A percentile compares a stretch with the other conserved stretches of the same genome.
phyloP scores from a whole-genome alignment of 2,797 vertebrate genomes.

The Cossypha dichroa region DNA sequence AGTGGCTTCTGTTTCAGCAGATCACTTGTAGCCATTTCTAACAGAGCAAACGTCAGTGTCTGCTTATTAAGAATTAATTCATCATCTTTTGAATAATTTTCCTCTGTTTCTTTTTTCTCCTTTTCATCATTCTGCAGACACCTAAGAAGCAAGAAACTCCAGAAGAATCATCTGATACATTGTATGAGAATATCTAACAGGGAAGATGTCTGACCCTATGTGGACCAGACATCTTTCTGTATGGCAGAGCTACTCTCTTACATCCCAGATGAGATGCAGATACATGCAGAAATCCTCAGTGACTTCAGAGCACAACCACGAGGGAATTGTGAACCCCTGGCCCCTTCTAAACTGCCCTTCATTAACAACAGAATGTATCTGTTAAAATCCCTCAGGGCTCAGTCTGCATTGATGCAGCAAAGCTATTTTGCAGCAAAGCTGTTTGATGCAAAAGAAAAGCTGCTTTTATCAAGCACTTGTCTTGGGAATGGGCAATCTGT shows the following conservation, averaged over 20 bases:
- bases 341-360: conserved; percentile 42
- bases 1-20: conserved; percentile 4
- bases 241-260: not conserved
- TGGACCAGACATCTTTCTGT: not conserved
- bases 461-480: conserved; percentile 12
- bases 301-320: not conserved
- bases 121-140: conserved; percentile 52
- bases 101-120: conserved; percentile 27
- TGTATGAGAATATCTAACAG: conserved; percentile 77
- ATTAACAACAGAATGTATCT: conserved; percentile 38
- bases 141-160: not conserved
- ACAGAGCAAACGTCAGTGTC: conserved; percentile 7
- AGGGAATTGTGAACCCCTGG: not conserved
- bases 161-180: conserved; percentile 29
- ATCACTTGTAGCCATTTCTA: conserved; percentile 42
- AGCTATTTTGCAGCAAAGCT: conserved; percentile 11
- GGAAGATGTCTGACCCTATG: not conserved
- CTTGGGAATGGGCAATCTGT: not conserved
- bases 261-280: not conserved
- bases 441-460: conserved; percentile 25
- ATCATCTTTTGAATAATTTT: conserved; percentile 45
- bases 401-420: not conserved
- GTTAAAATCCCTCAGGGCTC: not conserved
- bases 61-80: conserved; percentile 49
- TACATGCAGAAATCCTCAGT: not conserved